A percentile compares a stretch with the other conserved stretches of the same genome.
phyloP scores from a whole-genome alignment of 1,140 invertebrate genomes.

The Diuraphis noxia region DNA sequence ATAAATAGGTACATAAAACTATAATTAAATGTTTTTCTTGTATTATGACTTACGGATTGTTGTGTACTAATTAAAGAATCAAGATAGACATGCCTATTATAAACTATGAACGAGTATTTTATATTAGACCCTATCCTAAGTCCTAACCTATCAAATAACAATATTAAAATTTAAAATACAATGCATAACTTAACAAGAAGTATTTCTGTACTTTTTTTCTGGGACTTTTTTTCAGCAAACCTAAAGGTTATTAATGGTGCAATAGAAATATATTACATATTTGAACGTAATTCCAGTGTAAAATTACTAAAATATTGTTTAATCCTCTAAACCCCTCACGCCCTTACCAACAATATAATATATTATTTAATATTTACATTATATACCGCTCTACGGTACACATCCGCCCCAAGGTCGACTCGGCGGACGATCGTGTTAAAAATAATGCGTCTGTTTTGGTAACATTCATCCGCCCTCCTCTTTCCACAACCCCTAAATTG shows the following conservation, averaged over 20 bases:
- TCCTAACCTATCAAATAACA: background rate
- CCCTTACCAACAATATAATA: background rate
- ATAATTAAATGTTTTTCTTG: background rate
- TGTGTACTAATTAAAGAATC: background rate
- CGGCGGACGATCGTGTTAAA: background rate
- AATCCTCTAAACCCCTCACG: background rate
- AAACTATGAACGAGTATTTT: background rate
- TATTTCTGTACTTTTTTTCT: background rate
- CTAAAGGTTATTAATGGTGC: background rate
- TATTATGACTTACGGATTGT: background rate
- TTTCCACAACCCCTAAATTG: background rate
- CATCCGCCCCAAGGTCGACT: no score
- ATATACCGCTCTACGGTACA: background rate
- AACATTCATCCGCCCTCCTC: background rate
- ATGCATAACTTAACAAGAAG: no score
- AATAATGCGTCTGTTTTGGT: background rate
- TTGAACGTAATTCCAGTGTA: background rate
- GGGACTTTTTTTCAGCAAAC: background rate
- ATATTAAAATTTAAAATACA: background rate
- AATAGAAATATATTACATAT: background rate
- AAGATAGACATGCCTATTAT: background rate
- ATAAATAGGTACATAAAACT: no score
- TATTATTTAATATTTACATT: background rate
- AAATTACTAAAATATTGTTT: background rate
- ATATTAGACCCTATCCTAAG: background rate